phyloP scores from a whole-genome alignment of 2,797 vertebrate species.

The Sarcoramphus papa region DNA sequence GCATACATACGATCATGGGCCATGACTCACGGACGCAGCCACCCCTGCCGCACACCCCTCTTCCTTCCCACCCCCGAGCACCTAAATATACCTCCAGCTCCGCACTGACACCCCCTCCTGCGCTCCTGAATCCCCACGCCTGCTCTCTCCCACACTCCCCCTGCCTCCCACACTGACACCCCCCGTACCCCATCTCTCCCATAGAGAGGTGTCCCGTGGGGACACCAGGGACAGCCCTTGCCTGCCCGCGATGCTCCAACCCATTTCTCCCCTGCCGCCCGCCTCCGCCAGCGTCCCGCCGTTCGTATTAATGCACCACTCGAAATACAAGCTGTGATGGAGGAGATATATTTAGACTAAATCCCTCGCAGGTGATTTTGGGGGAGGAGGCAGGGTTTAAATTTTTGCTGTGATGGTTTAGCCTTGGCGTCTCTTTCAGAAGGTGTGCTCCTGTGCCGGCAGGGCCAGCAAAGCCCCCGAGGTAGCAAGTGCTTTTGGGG shows the following conservation, averaged over 20 bases:
- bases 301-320: background rate
- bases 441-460: background rate
- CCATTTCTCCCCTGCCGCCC: background rate
- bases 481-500: background rate
- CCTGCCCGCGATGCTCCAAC: background rate
- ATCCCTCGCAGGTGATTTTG: background rate
- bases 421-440: background rate
- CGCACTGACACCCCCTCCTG: background rate
- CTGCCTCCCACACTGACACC: accelerated
- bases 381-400: background rate
- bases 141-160: background rate
- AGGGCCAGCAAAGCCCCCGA: background rate
- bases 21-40: background rate
- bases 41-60: background rate
- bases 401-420: background rate
- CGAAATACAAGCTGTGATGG: background rate
- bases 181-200: background rate
- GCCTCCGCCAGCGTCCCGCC: accelerated
- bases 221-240: accelerated
- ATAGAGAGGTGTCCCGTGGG: accelerated
- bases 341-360: background rate
- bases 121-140: accelerated
- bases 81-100: background rate
- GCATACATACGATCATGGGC: background rate
- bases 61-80: background rate